Percentiles rank a stretch among this genome's conserved stretches.
Evolutionary conservation across 2,113 vertebrate genomes (phyloP).

Genomic region (sheep (Ovis aries)): ARS-UI_Ramb_v3.0 NC_056066.1:66159501-66160000

Average conservation of each 20-base stretch:
- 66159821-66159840: not conserved
- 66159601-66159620: not conserved
- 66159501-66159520: not conserved
- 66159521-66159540: not conserved
- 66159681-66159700: not conserved
- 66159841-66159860: not conserved
- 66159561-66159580: not conserved
- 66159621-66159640: not conserved
- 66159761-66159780: not conserved
- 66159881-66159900: not conserved
- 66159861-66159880: not conserved
- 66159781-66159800: not conserved
- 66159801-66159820: not conserved
- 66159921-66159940: not conserved
- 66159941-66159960: not conserved
- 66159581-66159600: not conserved
- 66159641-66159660: not conserved
- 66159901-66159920: slow-evolving; percentile 4
- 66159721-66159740: not conserved
- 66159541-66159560: not conserved
- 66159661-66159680: not conserved
- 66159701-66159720: not conserved
- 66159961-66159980: not conserved
- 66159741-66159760: not conserved
- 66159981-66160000: not conserved